phyloP scores from a whole-genome alignment of 2,888 invertebrate genomes.

The Callinectes sapidus region DNA sequence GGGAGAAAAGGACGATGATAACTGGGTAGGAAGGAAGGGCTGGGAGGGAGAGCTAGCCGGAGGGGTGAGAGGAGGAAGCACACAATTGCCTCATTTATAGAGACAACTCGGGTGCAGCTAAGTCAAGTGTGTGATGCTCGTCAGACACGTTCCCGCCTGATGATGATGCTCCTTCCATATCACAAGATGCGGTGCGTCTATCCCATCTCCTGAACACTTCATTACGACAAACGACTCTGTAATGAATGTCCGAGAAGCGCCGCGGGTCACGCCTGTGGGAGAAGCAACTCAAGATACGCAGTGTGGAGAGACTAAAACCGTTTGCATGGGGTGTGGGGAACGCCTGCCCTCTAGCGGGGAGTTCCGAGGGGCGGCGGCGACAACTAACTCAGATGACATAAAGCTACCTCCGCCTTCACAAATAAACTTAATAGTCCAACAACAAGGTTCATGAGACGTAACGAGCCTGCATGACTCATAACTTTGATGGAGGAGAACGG shows the following conservation, averaged over 20 bases:
- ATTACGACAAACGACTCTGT: neutral
- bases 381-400: slow-evolving; percentile 52
- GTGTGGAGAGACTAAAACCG: neutral
- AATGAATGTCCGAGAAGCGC: slow-evolving; percentile 1
- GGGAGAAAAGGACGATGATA: neutral
- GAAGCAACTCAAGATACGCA: neutral
- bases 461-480: slow-evolving; percentile 54
- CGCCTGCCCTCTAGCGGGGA: neutral
- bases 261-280: neutral
- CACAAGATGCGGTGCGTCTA: neutral
- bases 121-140: neutral
- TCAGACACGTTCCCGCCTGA: neutral
- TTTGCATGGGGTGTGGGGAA: neutral
- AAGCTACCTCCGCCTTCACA: slow-evolving; percentile 53
- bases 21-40: neutral
- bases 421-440: slow-evolving; percentile 55
- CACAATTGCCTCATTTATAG: slow-evolving; percentile 36
- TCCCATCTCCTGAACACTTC: neutral
- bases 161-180: slow-evolving; percentile 8
- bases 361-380: slow-evolving; percentile 13
- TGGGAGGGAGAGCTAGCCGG: neutral
- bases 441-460: slow-evolving; percentile 57
- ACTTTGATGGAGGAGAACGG: slow-evolving; percentile 47
- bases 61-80: slow-evolving; percentile 35
- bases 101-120: slow-evolving; percentile 22